These are phyloP conservation scores for Tauraco hartlaubi DNA, from an alignment of 2,797 vertebrate genomes.

Conservation along the genomic window DNA sequence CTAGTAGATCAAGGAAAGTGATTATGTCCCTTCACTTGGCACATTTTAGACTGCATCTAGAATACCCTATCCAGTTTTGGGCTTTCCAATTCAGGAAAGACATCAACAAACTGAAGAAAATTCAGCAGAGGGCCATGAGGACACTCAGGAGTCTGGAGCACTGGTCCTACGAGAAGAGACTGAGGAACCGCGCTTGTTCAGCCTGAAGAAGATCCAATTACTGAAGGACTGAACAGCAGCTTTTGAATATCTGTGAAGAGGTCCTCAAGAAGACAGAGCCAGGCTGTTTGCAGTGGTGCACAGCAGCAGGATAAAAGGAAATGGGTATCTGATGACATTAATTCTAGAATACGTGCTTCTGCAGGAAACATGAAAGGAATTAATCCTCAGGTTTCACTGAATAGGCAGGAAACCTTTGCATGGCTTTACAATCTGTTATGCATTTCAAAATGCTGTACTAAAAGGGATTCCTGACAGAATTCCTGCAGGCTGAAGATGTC, in stretches of 20 bases:
- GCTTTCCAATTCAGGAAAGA: neutral
- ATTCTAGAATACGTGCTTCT: neutral
- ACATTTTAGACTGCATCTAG: neutral
- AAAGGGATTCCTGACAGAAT: neutral
- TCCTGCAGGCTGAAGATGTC: neutral
- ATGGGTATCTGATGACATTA: neutral
- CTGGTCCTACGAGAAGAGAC: neutral
- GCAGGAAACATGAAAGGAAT: neutral
- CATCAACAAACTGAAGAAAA: neutral
- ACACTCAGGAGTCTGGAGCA: neutral
- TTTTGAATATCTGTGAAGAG: neutral
- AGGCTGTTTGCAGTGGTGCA: neutral
- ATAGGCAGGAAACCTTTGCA: neutral
- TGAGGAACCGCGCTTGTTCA: neutral
- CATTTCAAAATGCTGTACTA: neutral
- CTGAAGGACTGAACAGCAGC: neutral
- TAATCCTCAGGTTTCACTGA: neutral
- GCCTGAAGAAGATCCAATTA: neutral
- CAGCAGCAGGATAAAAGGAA: neutral
- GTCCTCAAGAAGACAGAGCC: neutral
- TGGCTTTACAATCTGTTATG: neutral
- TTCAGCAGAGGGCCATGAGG: neutral
- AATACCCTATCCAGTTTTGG: neutral
- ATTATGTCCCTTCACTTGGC: neutral
- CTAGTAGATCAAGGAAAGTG: neutral